Base-by-base conservation (phyloP, 2,888 invertebrate genomes). In the Buathra laborator region DNA sequence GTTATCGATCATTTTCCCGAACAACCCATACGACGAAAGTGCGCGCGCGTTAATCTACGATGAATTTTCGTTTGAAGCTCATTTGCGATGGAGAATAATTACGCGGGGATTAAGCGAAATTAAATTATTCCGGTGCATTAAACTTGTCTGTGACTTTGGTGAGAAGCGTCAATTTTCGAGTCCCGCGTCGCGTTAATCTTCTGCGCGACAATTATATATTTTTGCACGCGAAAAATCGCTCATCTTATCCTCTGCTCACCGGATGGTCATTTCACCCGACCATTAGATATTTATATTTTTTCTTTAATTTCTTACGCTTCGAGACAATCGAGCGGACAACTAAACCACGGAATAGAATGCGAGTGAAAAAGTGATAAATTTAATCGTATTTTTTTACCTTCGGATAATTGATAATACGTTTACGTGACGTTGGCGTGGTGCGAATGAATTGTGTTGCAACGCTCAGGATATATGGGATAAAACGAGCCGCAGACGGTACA, bases 71-170 rank as follows among this genome's bases (percentile, higher is more conserved):
- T 37, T 70, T 37, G 64, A 37, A 16, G 29, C 51, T 70, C 82
- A 75, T 62, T 74, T 70, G 74, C 46, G 59, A 76, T 46, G 53
- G 12, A 64, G 16, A 16, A 48, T 56, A 71, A 77, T 48, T 48
- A 3, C 29, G 1, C 46, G 71, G 37, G 6, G 78, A 78, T 68
- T 64, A 78, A 62, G 37, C 64, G 81, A 84, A 78, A 12, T 19
- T 7, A 81, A 75, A 84, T 84, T 78, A 84, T 84, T 84, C 78
- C 70, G 16, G 77, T 70, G 78, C 78, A 75, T 48, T 10, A 66
- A 81, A 77, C 68, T 53, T 46, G 53, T 53, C 29, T 24, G 44
- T 24, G 14, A 12, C 9, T 81, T 81, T 67, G 77, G 43, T 29
- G 81, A 67, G 84, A 84, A 37, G 62, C 74, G 66, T 80, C 46